Conservation (phyloP, 2,888 invertebrate species). For the Mythimna albipuncta region DNA sequence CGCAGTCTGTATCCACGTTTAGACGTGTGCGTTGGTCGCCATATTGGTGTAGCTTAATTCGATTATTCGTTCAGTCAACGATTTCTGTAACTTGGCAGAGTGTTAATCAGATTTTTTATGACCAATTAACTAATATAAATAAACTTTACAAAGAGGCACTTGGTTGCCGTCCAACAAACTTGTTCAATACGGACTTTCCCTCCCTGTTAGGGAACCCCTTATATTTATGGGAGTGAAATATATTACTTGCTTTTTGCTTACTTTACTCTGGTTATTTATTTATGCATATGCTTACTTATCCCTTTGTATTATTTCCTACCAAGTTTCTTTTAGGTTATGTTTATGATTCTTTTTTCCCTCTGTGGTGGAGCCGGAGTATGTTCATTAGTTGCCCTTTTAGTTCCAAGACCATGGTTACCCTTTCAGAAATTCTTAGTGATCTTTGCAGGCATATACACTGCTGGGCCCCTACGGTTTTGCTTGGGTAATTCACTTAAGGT, state of each 20-base stretch:
- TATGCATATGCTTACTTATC: not conserved
- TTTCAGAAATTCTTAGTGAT: no score
- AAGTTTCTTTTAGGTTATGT: no score
- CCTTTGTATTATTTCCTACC: no score
- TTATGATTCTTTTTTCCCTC: no score
- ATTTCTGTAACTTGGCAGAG: conserved; percentile 37
- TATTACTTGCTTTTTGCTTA: not conserved
- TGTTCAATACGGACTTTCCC: conserved; percentile 11
- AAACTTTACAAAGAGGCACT: conserved; percentile 38
- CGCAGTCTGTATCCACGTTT: no score
- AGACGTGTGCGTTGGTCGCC: no score
- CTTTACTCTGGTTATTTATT: conserved; percentile 25
- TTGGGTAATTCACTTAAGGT: no score
- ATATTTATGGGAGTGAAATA: conserved; percentile 35
- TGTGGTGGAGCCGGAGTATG: no score
- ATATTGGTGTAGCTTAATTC: not conserved
- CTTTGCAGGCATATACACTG: no score
- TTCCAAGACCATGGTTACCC: no score
- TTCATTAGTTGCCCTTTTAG: no score
- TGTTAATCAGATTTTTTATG: conserved; percentile 42
- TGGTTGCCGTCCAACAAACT: conserved; percentile 42
- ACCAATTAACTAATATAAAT: conserved; percentile 52
- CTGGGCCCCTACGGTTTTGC: no score
- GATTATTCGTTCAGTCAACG: conserved; percentile 19
- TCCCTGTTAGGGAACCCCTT: not conserved